Conservation (phyloP, 2,113 vertebrate species). For the Guaruba guarouba region DNA sequence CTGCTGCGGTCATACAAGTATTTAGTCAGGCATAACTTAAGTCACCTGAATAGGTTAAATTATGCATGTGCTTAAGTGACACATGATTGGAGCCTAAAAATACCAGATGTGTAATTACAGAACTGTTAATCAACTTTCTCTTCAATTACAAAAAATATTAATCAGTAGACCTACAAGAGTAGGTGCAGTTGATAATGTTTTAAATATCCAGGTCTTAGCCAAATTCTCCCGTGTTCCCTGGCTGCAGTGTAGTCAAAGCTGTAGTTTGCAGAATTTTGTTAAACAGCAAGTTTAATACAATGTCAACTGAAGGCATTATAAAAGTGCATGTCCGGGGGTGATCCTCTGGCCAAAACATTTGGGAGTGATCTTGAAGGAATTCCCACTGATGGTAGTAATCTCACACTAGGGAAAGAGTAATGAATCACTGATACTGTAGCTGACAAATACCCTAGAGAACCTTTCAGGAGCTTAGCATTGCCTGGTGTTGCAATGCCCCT, state of each 20-base stretch:
- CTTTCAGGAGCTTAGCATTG: neutral
- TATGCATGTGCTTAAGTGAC: slow-evolving; percentile 5
- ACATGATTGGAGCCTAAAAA: slow-evolving; percentile 32
- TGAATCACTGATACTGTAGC: neutral
- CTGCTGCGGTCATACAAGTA: neutral
- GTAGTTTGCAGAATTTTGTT: neutral
- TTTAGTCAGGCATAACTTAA: neutral
- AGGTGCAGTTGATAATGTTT: slow-evolving; percentile 11
- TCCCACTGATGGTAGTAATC: neutral
- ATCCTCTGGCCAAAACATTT: neutral
- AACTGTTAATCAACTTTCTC: slow-evolving; percentile 49
- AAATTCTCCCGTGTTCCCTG: neutral
- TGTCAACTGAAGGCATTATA: neutral
- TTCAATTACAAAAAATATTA: slow-evolving; percentile 9
- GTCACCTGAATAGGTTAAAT: slow-evolving; percentile 23
- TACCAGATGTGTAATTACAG: slow-evolving; percentile 39
- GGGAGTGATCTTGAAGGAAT: neutral
- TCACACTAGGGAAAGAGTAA: neutral
- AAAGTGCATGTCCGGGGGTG: neutral
- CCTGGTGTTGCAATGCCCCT: neutral
- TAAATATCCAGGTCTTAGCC: neutral
- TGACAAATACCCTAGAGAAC: neutral
- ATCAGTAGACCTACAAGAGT: slow-evolving; percentile 9
- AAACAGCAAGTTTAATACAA: neutral
- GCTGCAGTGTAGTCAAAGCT: neutral